Conservation (phyloP, 2,888 invertebrate genomes). For the Spilarctia lutea region DNA sequence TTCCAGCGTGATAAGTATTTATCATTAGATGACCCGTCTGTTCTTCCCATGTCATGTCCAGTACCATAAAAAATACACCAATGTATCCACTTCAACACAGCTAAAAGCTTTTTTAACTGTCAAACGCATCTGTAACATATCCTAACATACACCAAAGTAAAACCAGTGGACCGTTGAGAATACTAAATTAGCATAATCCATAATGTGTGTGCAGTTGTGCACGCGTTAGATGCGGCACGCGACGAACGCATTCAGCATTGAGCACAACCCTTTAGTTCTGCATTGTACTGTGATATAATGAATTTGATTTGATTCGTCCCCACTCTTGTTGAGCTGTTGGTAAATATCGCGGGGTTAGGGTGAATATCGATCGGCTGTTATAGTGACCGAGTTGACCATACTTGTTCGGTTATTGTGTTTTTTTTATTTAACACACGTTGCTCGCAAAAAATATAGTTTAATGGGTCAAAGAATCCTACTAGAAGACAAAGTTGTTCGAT, state of each 20-base stretch:
- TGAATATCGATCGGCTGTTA: slow-evolving; percentile 47
- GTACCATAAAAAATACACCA: background rate
- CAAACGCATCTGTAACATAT: slow-evolving; percentile 27
- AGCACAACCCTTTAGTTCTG: slow-evolving; percentile 64
- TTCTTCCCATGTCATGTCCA: background rate
- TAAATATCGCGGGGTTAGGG: slow-evolving; percentile 50
- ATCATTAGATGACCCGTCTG: background rate
- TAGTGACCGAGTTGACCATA: slow-evolving; percentile 47
- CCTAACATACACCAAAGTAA: slow-evolving; percentile 37
- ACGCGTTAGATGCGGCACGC: slow-evolving; percentile 66
- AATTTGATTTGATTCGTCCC: slow-evolving; percentile 64
- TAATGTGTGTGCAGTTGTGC: slow-evolving; percentile 64
- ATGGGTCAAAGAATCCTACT: no score
- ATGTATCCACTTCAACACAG: background rate
- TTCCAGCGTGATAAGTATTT: no score
- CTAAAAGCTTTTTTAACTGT: slow-evolving; percentile 24
- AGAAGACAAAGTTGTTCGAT: no score
- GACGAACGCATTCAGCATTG: slow-evolving; percentile 54
- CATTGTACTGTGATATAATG: slow-evolving; percentile 63
- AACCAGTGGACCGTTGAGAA: slow-evolving; percentile 51
- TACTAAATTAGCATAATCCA: slow-evolving; percentile 70
- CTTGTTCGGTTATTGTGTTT: slow-evolving; percentile 5
- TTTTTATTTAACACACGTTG: background rate
- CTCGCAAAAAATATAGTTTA: no score
- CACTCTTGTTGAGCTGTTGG: slow-evolving; percentile 51